A percentile compares a stretch with the other conserved stretches of the same genome.
phyloP scores from a whole-genome alignment of 1,140 invertebrate genomes.

The Semibalanus balanoides region DNA sequence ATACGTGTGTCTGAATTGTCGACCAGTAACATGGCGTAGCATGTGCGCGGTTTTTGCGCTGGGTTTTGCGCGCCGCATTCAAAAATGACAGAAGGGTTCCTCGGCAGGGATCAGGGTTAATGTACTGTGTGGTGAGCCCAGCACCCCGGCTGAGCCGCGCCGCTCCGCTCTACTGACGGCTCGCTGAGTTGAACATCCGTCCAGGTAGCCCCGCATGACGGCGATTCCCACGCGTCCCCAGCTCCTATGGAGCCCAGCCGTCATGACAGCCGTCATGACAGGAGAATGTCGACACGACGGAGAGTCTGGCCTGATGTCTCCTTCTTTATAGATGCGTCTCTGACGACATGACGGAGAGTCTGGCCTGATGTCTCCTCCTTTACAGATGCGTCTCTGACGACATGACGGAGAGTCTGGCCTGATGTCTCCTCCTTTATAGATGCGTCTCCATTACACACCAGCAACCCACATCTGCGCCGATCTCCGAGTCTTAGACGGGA shows the following conservation, averaged over 20 bases:
- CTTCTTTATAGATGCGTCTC: too few relatives aligned
- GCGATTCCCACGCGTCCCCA: background rate
- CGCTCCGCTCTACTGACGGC: background rate
- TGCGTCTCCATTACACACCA: background rate
- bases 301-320: too few relatives aligned
- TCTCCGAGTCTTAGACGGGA: background rate
- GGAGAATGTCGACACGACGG: too few relatives aligned
- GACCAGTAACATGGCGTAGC: background rate
- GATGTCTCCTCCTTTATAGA: too few relatives aligned
- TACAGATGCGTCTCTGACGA: too few relatives aligned
- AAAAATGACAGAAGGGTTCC: background rate
- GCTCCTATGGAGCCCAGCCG: background rate
- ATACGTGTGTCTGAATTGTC: background rate
- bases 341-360: too few relatives aligned
- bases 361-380: too few relatives aligned
- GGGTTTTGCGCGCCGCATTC: background rate
- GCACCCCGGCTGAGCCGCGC: too few relatives aligned
- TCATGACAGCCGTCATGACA: background rate
- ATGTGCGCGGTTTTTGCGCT: background rate
- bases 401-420: too few relatives aligned
- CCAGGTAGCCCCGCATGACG: too few relatives aligned
- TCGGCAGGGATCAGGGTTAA: background rate
- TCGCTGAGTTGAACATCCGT: background rate
- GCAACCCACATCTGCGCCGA: background rate
- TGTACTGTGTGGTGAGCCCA: background rate